Evolutionary conservation across 23 tunicate species (phyloP), one percentile per base, ranked within the genome.

Genomic region (Styela clava): DNA sequence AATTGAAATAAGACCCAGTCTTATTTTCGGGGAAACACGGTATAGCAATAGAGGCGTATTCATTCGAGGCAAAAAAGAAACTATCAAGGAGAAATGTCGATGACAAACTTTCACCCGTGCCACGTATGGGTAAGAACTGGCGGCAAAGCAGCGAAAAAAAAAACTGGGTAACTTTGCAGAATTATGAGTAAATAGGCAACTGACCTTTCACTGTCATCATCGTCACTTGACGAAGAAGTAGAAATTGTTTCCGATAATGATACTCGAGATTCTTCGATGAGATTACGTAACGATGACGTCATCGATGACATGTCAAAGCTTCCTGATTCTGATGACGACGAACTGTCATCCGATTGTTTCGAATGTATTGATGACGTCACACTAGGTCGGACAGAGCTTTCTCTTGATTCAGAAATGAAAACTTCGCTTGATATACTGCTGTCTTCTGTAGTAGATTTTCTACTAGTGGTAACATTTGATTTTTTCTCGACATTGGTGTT

Each of bases 201-300:
- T 44, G 9, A 44, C 56, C 56, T 44, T 44, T 44, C 56, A 16
- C 71, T 65, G 71, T 26, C 31, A 3, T 65, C 30, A 26, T 65
- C 71, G 7, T 65, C 71, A 28, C 71, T 65, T 16, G 71, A 65
- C 7, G 71, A 65, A 3, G 71, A 65, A 34, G 77, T 28, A 16
- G 77, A 71, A 27, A 33, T 16, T 28, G 34, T 33, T 16, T 21
- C 77, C 28, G 73, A 68, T 12, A 68, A 31, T 30, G 77, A 71
- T 16, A 34, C 16, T 5, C 77, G 77, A 3, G 77, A 33, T 34
- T 71, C 77, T 16, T 27, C 77, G 5, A 71, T 71, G 7, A 71
- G 37, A 12, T 16, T 33, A 33, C 77, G 35, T 31, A 71, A 21
- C 16, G 77, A 71, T 21, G 77, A 71, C 34, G 77, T 71, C 24